These are phyloP conservation scores for Tenthredo amoena DNA, from an alignment of 2,888 invertebrate genomes.

Conservation along the genomic window DNA sequence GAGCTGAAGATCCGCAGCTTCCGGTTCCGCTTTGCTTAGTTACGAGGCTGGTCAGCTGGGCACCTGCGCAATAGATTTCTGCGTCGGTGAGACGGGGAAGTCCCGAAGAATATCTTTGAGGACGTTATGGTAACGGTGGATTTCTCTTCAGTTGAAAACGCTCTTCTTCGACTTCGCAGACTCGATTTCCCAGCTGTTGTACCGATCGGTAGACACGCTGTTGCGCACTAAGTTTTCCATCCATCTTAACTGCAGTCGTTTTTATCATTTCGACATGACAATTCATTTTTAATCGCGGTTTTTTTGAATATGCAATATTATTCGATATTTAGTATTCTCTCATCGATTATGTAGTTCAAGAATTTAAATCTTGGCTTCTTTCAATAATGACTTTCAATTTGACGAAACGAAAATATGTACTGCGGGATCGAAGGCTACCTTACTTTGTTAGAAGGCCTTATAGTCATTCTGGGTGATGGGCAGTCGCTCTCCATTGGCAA, in stretches of 20 bases:
- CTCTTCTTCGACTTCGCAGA: neutral
- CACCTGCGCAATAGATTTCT: neutral
- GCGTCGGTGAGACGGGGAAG: neutral
- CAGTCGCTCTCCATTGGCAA: neutral
- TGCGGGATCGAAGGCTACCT: conserved; percentile 1
- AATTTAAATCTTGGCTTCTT: neutral
- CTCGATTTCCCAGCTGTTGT: neutral
- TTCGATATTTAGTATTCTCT: neutral
- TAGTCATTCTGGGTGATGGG: neutral
- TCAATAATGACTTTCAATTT: neutral
- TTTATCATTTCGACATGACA: neutral
- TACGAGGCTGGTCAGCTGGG: neutral
- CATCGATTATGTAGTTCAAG: neutral
- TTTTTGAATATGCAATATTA: neutral
- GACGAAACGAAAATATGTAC: neutral
- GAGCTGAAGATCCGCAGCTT: neutral
- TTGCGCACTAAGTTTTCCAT: conserved; percentile 14
- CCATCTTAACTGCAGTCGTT: conserved; percentile 27
- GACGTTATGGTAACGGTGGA: neutral
- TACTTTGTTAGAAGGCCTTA: conserved; percentile 31
- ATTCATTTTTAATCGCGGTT: neutral
- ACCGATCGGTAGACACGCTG: neutral
- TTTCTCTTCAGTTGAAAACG: neutral
- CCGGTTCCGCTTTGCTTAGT: neutral
- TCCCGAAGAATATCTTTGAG: conserved; percentile 18